Base-by-base conservation (phyloP, 2,113 vertebrate species). In the Pogona vitticeps region DNA sequence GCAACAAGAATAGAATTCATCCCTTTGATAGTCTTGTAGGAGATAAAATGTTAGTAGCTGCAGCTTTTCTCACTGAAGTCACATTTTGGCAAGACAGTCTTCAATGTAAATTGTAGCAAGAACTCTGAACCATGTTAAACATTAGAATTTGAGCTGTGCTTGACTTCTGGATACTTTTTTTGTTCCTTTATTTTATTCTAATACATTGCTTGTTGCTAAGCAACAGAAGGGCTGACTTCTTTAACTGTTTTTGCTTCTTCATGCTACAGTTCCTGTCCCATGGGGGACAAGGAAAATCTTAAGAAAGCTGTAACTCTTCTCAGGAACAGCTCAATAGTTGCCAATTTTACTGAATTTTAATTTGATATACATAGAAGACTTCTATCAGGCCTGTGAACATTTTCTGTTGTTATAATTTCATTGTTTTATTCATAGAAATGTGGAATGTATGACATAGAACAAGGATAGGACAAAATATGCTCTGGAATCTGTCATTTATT, bases 121-220 rank as follows among this genome's bases (percentile, higher is more conserved):
- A 42, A 23, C 84, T 68, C 77, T 0, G 15, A 86, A 72, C 72
- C 72, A 87, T 56, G 1, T 0, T 0, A 0, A 7, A 81, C 1
- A 0, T 68, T 42, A 6, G 76, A 15, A 28, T 21, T 6, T 85
- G 76, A 8, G 68, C 26, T 3, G 0, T 33, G 40, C 83, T 82
- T 86, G 92, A 94, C 68, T 56, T 31, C 67, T 88, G 42, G 38
- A 52, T 83, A 91, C 84, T 86, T 76, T 78, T 77, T 88, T n/a
- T 61, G 58, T 63, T 84, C 84, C 89, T 70, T 83, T 76, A 23
- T 86, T 86, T 76, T 84, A 12, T 90, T 92, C 91, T 77, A 89
- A 75, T 75, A 33, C 88, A 89, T 94, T 23, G 20, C 79, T 73
- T 0, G 90, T 93, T 93, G 94, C 94, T 91, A 59, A 83, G 94